Percentiles rank a stretch among this genome's conserved stretches.
These are phyloP conservation scores for Scaptomyza polygonia DNA, from an alignment of 2,888 invertebrate genomes.

Conservation along the genomic window DNA sequence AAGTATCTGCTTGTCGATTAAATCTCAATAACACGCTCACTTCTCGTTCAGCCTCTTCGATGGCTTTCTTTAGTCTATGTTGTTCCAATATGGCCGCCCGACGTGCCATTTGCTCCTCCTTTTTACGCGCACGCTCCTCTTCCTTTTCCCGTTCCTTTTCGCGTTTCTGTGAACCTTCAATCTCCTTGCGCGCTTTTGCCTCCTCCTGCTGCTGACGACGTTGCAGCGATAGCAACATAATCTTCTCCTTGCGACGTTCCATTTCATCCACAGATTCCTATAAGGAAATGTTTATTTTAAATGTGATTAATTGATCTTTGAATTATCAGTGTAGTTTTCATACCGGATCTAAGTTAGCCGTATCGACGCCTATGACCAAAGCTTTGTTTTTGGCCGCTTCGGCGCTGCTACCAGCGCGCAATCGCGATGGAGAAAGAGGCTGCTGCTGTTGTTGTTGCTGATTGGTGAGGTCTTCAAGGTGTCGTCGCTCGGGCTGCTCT, in stretches of 20 bases:
- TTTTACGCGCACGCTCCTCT: constrained; percentile 90
- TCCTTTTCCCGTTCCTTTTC: constrained; percentile 91
- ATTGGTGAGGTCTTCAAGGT: constrained; percentile 80
- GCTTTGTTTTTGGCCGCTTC: constrained; percentile 85
- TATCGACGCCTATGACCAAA: constrained; percentile 89
- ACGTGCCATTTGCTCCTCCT: constrained; percentile 93
- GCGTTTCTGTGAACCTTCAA: constrained; percentile 90
- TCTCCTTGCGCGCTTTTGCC: constrained; percentile 92
- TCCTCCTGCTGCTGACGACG: constrained; percentile 96
- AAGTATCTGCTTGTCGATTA: fast-evolving
- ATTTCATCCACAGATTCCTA: constrained; percentile 95
- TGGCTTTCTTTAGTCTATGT: constrained; percentile 96
- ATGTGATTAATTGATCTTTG: not conserved
- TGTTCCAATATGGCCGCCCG: constrained; percentile 95
- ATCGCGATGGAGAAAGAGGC: constrained; percentile 73
- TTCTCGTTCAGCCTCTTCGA: constrained; percentile 95
- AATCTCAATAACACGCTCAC: constrained; percentile 83
- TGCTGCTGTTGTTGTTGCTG: constrained; percentile 61
- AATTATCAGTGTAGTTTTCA: too few relatives aligned
- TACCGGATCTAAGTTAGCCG: constrained; percentile 89
- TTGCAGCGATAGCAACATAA: constrained; percentile 94
- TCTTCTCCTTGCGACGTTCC: constrained; percentile 95
- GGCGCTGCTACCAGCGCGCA: constrained; percentile 65
- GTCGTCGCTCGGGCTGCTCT: constrained; percentile 71
- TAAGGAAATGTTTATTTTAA: constrained; percentile 29